Evolutionary conservation across 2,797 vertebrate genomes (phyloP).

Genomic region (Natrix natrix): DNA sequence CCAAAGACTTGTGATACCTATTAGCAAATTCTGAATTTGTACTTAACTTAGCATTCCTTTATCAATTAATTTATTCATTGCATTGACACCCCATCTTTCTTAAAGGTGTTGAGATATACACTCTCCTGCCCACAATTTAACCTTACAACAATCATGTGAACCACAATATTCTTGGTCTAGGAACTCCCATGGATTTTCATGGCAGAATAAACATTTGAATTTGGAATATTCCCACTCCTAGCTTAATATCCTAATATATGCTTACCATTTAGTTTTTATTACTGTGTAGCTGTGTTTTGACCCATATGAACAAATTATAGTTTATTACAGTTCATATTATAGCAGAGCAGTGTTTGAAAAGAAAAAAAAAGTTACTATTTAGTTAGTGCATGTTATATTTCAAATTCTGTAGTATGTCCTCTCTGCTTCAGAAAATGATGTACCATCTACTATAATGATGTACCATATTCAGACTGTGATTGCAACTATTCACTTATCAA

Average conservation of each 20-base stretch:
- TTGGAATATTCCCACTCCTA: neutral
- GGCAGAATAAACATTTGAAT: neutral
- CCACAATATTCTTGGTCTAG: neutral
- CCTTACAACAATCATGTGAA: neutral
- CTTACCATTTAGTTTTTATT: neutral
- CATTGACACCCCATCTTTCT: neutral
- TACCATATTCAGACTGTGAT: slow-evolving; percentile 6
- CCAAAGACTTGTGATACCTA: neutral
- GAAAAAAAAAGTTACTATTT: slow-evolving; percentile 40
- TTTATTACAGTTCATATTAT: neutral
- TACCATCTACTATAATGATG: slow-evolving; percentile 24
- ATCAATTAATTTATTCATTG: neutral
- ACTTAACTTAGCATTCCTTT: neutral
- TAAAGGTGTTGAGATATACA: neutral
- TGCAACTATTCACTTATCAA: neutral
- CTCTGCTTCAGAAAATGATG: slow-evolving; percentile 42
- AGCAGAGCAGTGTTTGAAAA: slow-evolving; percentile 14
- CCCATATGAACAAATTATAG: neutral
- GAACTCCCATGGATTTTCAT: neutral
- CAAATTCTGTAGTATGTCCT: slow-evolving; percentile 53
- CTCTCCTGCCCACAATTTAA: neutral
- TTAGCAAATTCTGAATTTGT: neutral
- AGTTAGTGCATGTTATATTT: slow-evolving; percentile 26
- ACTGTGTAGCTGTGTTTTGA: neutral
- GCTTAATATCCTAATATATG: neutral